phyloP scores from a whole-genome alignment of 2,113 vertebrate species.

The Hippocampus guttulatus region DNA sequence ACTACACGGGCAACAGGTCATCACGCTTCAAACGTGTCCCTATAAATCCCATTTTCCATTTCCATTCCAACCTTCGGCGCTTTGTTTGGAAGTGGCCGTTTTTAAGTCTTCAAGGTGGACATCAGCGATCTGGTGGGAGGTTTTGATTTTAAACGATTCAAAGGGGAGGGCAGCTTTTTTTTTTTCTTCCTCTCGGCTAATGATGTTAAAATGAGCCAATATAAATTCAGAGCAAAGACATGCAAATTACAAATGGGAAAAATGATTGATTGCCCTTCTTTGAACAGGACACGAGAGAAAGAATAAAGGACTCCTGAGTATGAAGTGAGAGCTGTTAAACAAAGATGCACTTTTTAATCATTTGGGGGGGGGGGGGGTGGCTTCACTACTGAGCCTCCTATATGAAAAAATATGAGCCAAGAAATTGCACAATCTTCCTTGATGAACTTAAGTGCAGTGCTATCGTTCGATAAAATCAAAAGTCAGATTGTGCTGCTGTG shows the following conservation, averaged over 20 bases:
- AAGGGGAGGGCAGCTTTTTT: constrained; percentile 6
- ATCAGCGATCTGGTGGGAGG: not conserved
- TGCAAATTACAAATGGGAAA: constrained; percentile 2
- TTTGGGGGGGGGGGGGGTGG: constrained; percentile 5
- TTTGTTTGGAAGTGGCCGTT: not conserved
- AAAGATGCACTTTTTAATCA: not conserved
- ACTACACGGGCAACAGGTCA: not conserved
- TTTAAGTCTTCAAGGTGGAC: not conserved
- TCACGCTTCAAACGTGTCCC: not conserved
- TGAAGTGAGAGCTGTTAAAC: not conserved
- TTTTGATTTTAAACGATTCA: constrained; percentile 8
- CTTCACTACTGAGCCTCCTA: constrained; percentile 22
- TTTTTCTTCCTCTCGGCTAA: constrained; percentile 47
- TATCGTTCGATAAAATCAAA: constrained; percentile 33
- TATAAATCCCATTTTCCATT: not conserved
- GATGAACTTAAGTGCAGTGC: constrained; percentile 29
- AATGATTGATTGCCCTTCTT: not conserved
- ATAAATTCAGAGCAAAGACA: constrained; percentile 37
- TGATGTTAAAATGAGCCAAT: constrained; percentile 37
- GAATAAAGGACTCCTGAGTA: not conserved
- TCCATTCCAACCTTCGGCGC: not conserved
- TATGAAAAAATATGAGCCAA: constrained; percentile 25
- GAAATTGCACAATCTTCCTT: constrained; percentile 31
- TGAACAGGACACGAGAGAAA: constrained; percentile 14
- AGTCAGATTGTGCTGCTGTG: constrained; percentile 16